Percentiles rank a stretch among this genome's conserved stretches.
Evolutionary conservation across 2,797 vertebrate genomes (phyloP).

Genomic region (Rhinichthys osculus): DNA sequence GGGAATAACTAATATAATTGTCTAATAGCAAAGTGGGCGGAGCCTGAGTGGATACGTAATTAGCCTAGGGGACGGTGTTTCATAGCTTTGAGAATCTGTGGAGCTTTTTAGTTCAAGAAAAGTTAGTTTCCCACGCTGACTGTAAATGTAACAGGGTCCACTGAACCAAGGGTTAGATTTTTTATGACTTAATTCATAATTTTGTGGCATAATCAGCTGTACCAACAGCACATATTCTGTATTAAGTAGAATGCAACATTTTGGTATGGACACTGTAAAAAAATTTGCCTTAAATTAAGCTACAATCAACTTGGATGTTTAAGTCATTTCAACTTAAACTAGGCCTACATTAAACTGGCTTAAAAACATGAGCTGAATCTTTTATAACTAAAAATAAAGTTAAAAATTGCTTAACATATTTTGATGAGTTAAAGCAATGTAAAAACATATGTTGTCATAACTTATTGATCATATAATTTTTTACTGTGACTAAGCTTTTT

Average conservation of each 20-base stretch:
- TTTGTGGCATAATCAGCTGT: background rate
- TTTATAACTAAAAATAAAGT: too few relatives aligned
- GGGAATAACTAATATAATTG: too few relatives aligned
- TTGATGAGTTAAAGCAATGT: too few relatives aligned
- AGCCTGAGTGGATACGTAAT: background rate
- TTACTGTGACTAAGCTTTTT: too few relatives aligned
- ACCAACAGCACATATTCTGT: background rate
- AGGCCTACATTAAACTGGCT: too few relatives aligned
- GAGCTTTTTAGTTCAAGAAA: background rate
- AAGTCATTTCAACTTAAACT: too few relatives aligned
- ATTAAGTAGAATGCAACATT: background rate
- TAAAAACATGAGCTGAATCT: too few relatives aligned
- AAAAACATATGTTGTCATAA: too few relatives aligned
- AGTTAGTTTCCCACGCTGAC: background rate
- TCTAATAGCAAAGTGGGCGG: background rate
- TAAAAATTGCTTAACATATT: too few relatives aligned
- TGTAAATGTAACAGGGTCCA: background rate
- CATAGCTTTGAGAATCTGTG: background rate
- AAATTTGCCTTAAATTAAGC: too few relatives aligned
- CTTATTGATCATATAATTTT: too few relatives aligned
- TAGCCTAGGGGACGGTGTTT: background rate
- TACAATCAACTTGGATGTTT: too few relatives aligned
- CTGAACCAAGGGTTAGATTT: background rate
- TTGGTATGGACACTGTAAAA: background rate
- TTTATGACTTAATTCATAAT: background rate